These are phyloP conservation scores for Semotilus atromaculatus DNA, from an alignment of 2,797 vertebrate species.

Conservation along the genomic window DNA sequence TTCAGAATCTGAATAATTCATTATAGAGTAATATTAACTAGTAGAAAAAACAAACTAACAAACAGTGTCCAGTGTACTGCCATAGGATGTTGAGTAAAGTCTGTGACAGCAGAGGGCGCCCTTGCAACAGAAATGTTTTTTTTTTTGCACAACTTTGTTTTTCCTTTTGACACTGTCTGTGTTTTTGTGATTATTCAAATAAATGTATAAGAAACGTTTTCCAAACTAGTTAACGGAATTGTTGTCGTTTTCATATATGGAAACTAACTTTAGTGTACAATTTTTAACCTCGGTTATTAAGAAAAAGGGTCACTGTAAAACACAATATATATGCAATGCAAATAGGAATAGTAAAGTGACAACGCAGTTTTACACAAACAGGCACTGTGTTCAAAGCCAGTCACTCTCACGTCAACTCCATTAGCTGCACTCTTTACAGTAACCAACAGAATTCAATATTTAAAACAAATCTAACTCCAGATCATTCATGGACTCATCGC, in stretches of 20 bases:
- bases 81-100: not conserved
- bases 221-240: not conserved
- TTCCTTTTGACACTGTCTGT: not conserved
- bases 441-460: not conserved
- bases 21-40: not conserved
- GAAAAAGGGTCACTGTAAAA: not conserved
- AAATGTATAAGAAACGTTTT: not conserved
- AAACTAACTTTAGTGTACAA: not conserved
- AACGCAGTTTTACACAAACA: not conserved
- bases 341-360: not conserved
- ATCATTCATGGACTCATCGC: not conserved
- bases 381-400: not conserved
- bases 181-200: not conserved
- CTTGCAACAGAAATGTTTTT: not conserved
- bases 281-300: not conserved
- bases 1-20: not conserved
- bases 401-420: not conserved
- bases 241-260: not conserved
- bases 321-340: not conserved
- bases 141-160: not conserved
- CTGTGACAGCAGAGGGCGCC: constrained; percentile 6
- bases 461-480: not conserved
- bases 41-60: not conserved
- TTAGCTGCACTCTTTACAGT: not conserved
- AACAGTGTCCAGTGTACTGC: not conserved